phyloP scores from a whole-genome alignment of 2,888 invertebrate species.

The Eupithecia tripunctaria region DNA sequence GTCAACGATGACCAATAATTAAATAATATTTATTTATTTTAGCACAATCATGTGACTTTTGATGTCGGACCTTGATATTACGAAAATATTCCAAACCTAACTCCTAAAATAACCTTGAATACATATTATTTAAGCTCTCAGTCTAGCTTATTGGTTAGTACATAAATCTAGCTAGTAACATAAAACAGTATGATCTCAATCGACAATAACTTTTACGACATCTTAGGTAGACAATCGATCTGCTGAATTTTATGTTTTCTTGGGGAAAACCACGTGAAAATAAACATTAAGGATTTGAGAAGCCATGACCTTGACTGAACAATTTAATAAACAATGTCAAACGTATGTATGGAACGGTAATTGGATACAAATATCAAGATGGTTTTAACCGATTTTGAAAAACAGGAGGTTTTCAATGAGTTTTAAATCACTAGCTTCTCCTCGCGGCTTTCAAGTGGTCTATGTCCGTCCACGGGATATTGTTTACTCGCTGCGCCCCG shows the following conservation, averaged over 20 bases:
- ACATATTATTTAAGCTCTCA: not conserved
- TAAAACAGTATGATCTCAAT: not conserved
- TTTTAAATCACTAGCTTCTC: too few species aligned
- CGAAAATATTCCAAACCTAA: not conserved
- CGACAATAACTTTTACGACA: conserved; percentile 3
- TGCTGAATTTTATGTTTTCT: not conserved
- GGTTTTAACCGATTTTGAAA: not conserved
- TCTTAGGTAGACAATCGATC: not conserved
- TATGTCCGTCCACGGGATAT: too few species aligned
- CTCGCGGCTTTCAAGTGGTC: too few species aligned
- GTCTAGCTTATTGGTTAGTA: not conserved
- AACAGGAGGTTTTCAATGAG: too few species aligned
- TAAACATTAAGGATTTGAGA: not conserved
- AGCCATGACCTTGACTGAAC: not conserved
- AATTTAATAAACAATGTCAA: not conserved
- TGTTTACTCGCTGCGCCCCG: too few species aligned
- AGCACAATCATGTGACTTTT: too few species aligned
- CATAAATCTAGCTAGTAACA: not conserved
- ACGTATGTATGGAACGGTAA: not conserved
- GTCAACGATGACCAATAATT: too few species aligned
- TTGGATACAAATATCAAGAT: not conserved
- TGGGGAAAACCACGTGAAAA: not conserved
- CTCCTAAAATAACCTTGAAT: not conserved
- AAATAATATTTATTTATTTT: too few species aligned
- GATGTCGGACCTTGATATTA: too few species aligned